phyloP scores from a whole-genome alignment of 2,113 vertebrate species.

The Sterrhoptilus dennistouni region DNA sequence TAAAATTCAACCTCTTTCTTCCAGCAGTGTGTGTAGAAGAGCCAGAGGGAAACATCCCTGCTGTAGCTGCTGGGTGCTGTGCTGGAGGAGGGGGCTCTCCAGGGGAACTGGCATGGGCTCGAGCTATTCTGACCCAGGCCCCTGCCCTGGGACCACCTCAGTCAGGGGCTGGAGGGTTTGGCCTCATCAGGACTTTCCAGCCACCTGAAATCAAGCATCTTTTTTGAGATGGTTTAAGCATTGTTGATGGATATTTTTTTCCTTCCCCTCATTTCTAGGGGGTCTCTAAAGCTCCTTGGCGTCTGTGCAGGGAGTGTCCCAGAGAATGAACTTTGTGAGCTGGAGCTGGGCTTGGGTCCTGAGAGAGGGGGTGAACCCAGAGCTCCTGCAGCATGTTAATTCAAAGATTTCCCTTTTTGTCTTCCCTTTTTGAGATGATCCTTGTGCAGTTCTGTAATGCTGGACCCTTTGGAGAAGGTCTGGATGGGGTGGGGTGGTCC shows the following conservation, averaged over 20 bases:
- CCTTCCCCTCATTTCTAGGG: not conserved
- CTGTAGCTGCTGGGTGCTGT: not conserved
- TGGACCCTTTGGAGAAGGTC: not conserved
- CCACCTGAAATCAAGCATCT: not conserved
- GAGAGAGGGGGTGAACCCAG: not conserved
- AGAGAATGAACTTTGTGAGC: not conserved
- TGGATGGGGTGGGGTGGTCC: not conserved
- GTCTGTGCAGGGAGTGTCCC: not conserved
- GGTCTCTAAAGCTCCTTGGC: not conserved
- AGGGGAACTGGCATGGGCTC: rapidly evolving
- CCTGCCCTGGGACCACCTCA: not conserved
- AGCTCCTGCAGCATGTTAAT: not conserved
- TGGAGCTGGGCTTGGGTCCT: not conserved
- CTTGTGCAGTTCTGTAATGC: not conserved
- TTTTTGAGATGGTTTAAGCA: not conserved
- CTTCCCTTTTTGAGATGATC: not conserved
- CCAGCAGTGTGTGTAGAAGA: rapidly evolving
- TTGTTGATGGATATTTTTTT: not conserved
- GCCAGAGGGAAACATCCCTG: not conserved
- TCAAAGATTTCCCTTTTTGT: not conserved
- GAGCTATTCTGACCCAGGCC: not conserved
- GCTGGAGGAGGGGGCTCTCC: not conserved
- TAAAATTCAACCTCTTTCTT: not conserved
- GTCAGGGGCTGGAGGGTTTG: not conserved
- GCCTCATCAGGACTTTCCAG: not conserved